Percentiles rank a stretch among this genome's conserved stretches.
These are phyloP conservation scores for Phylloscopus trochiloides DNA, from an alignment of 2,113 vertebrate species.

Conservation along the genomic window DNA sequence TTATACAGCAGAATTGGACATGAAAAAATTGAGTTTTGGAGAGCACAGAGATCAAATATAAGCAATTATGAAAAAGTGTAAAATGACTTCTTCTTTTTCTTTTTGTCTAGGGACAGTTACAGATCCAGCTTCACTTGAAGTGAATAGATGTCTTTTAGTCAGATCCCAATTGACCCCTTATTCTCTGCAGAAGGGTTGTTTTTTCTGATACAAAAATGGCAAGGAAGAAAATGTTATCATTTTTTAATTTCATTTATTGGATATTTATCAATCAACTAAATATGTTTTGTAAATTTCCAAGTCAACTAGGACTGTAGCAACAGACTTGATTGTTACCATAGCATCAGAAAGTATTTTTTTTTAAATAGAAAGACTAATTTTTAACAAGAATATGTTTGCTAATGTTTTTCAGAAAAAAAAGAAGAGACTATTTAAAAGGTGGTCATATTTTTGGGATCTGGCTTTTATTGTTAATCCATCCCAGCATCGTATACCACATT, in stretches of 20 bases:
- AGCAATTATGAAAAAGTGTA: background rate
- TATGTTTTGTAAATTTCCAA: background rate
- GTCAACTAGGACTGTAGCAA: background rate
- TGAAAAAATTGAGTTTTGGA: background rate
- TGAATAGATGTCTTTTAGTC: background rate
- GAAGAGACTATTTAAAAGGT: background rate
- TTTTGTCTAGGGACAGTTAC: background rate
- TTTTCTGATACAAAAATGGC: background rate
- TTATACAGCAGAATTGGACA: background rate
- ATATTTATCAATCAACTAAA: background rate
- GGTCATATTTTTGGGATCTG: background rate
- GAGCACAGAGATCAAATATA: background rate
- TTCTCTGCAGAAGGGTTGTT: background rate
- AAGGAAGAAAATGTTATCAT: background rate
- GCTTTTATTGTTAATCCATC: conserved; percentile 11
- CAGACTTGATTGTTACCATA: background rate
- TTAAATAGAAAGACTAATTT: background rate
- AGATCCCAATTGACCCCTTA: background rate
- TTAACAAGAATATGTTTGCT: background rate
- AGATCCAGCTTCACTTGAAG: background rate
- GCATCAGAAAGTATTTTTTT: background rate
- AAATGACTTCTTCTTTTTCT: background rate
- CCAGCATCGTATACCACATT: background rate
- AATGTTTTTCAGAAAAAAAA: background rate
- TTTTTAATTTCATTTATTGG: background rate